Evolutionary conservation across 2,797 vertebrate species (phyloP), one percentile per base, ranked within the genome.

Genomic region (Sebastolobus alascanus): DNA sequence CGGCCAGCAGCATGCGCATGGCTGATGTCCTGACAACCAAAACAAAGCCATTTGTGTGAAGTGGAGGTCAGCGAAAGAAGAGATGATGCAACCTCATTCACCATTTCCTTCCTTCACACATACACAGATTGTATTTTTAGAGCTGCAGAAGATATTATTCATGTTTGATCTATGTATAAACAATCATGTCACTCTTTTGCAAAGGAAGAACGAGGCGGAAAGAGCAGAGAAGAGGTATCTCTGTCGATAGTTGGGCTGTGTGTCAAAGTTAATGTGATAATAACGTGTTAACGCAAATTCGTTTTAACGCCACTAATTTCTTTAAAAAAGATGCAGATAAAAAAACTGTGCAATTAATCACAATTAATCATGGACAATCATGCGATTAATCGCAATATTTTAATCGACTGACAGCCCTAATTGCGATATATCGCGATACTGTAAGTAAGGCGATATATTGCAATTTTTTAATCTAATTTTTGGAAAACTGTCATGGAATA

Each of bases 21-120:
- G 86, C 90, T 76, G 85, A 90, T 86, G 87, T 91, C 83, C 90
- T 90, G 90, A 94, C 89, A 91, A 92, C 88, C 90, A 93, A 91
- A 95, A 95, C 93, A 94, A 91, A 92, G 85, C 67, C 73, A 59
- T 84, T 54, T 82, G 76, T 73, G 79, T 80, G 83, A 85, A 73
- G 80, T 72, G 67, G 85, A 81, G 82, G 89, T 82, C 91, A 87
- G 74, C 35, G 14, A 64, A 66, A 31, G 61, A 77, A 75, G 60
- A 73, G 29, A 73, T 31, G 61, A 43, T 29, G 68, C 73, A 43
- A 25, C 71, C 33, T 56, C 65, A 35, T 14, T 63, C 75, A 65
- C 52, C 25, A 3, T 29, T 40, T 29, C 68, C 35, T 63, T 27
- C 54, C 16, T 13, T 29, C 14, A 12, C 46, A 18, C 52, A 27